Percentiles rank a stretch among this genome's conserved stretches.
Evolutionary conservation across 2,888 invertebrate species (phyloP).

Genomic region (Pogonocherus hispidulus): DNA sequence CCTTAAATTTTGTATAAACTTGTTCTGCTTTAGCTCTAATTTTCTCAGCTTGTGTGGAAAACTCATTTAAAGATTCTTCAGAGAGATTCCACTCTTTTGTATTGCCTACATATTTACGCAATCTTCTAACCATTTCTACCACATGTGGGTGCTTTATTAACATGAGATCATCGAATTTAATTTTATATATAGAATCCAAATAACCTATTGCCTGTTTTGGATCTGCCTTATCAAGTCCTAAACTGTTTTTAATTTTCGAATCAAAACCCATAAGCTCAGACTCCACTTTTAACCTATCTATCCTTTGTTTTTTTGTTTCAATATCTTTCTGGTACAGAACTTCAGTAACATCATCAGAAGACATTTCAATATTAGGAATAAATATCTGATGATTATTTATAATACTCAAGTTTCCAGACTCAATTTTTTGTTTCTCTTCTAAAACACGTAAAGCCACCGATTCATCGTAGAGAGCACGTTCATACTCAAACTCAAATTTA

Average conservation of each 20-base stretch:
- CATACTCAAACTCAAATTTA: slow-evolving; percentile 74
- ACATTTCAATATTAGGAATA: slow-evolving; percentile 74
- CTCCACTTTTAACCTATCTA: slow-evolving; percentile 77
- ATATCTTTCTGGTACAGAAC: slow-evolving; percentile 71
- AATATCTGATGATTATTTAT: slow-evolving; percentile 61
- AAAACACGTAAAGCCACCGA: slow-evolving; percentile 68
- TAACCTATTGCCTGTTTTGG: slow-evolving; percentile 80
- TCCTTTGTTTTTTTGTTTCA: slow-evolving; percentile 72
- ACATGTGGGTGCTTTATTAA: slow-evolving; percentile 85
- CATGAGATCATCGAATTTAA: slow-evolving; percentile 80
- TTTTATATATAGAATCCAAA: slow-evolving; percentile 73
- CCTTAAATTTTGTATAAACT: slow-evolving; percentile 73
- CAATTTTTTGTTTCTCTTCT: slow-evolving; percentile 46
- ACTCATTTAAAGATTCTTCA: slow-evolving; percentile 74
- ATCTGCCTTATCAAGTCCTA: slow-evolving; percentile 73
- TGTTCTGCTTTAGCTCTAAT: slow-evolving; percentile 80
- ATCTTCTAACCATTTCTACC: slow-evolving; percentile 81
- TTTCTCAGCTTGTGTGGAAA: slow-evolving; percentile 77
- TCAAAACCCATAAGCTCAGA: slow-evolving; percentile 77
- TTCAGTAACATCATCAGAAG: slow-evolving; percentile 73
- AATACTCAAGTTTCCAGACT: slow-evolving; percentile 33
- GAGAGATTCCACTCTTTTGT: slow-evolving; percentile 79
- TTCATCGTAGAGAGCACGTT: slow-evolving; percentile 76
- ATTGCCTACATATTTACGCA: slow-evolving; percentile 86
- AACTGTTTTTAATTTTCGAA: slow-evolving; percentile 76